Conservation (phyloP, 2,797 vertebrate species). For the Cottoperca gobio region DNA sequence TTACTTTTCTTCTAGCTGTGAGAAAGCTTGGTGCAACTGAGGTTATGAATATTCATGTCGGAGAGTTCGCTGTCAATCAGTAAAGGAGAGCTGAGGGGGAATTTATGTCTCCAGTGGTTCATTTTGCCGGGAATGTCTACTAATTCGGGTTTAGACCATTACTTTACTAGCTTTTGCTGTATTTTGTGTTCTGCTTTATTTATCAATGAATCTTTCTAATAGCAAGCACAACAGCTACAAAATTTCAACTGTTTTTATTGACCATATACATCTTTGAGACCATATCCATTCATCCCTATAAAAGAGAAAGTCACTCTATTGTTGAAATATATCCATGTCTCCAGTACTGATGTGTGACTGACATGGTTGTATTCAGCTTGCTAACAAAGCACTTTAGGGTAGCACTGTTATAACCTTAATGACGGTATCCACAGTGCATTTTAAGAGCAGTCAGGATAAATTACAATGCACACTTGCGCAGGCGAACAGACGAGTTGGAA, state of each 20-base stretch:
- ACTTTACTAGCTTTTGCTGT: constrained; percentile 9
- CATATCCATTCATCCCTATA: constrained; percentile 15
- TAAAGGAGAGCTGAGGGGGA: constrained; percentile 60
- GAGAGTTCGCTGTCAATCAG: constrained; percentile 78
- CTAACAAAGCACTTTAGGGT: constrained; percentile 46
- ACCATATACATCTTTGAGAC: constrained; percentile 1
- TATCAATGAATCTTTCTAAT: constrained; percentile 10
- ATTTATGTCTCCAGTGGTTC: constrained; percentile 47
- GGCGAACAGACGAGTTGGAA: too few species aligned
- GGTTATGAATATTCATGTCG: constrained; percentile 83
- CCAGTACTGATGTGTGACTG: constrained; percentile 39
- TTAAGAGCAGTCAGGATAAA: constrained; percentile 11
- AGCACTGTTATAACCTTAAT: constrained; percentile 36
- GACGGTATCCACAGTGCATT: constrained; percentile 18
- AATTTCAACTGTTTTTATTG: constrained; percentile 2
- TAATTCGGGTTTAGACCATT: constrained; percentile 23
- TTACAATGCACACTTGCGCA: constrained; percentile 18
- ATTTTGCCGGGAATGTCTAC: constrained; percentile 36
- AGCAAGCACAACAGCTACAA: background rate
- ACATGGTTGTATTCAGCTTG: constrained; percentile 34
- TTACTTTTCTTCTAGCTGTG: constrained; percentile 84
- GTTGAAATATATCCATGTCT: constrained; percentile 27
- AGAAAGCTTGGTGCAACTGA: constrained; percentile 80
- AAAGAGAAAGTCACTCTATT: constrained; percentile 39
- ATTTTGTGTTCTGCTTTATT: constrained; percentile 26